Percentiles rank a stretch among this genome's conserved stretches.
Evolutionary conservation across 1,140 invertebrate species (phyloP).

Genomic region (Drosophila pseudoobscura): DNA sequence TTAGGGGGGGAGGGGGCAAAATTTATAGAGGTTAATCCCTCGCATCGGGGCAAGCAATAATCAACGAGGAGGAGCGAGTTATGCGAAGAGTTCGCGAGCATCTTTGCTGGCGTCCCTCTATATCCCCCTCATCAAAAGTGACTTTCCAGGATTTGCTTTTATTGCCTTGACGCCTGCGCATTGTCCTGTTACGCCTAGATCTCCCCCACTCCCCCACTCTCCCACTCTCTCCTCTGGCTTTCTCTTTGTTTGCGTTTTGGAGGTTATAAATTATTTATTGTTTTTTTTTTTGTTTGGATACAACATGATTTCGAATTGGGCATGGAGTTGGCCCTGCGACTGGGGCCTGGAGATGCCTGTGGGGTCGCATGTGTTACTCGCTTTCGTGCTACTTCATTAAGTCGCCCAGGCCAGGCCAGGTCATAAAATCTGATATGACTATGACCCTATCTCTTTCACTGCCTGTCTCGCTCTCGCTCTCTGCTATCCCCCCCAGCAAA

Average conservation of each 20-base stretch:
- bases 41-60: conserved; percentile 17
- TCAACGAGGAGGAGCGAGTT: conserved; percentile 55
- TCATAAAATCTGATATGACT: conserved; percentile 67
- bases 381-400: conserved; percentile 65
- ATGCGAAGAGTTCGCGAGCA: conserved; percentile 50
- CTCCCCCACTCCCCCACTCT: conserved; percentile 12
- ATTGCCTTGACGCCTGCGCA: conserved; percentile 71
- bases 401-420: conserved; percentile 54
- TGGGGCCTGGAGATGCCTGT: too few relatives aligned
- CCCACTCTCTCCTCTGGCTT: conserved; percentile 13
- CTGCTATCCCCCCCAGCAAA: neutral
- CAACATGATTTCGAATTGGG: conserved; percentile 35
- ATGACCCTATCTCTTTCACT: conserved; percentile 5
- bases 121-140: neutral
- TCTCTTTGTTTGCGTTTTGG: conserved; percentile 34
- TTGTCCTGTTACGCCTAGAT: too few relatives aligned
- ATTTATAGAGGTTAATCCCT: conserved; percentile 52
- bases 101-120: neutral
- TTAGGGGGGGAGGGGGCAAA: neutral
- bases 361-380: conserved; percentile 47
- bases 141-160: conserved; percentile 52
- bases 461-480: neutral
- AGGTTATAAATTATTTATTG: conserved; percentile 78
- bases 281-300: conserved; percentile 33
- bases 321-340: neutral